Percentiles rank a stretch among this genome's conserved stretches.
Evolutionary conservation across 2,797 vertebrate species (phyloP).

Genomic region (Heteromormyrus szaboi): DNA sequence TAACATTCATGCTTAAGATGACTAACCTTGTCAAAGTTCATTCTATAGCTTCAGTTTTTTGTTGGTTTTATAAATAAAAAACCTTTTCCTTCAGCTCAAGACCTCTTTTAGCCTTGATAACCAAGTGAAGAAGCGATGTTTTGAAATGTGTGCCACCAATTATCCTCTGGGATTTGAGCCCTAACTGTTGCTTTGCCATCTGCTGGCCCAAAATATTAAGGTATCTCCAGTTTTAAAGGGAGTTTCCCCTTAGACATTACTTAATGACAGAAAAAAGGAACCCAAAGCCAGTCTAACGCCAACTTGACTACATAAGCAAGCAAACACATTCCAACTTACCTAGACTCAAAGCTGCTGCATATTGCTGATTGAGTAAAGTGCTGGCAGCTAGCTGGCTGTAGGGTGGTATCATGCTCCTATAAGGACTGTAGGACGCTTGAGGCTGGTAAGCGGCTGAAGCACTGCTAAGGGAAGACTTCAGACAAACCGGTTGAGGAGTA

Average conservation of each 20-base stretch:
- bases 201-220: neutral
- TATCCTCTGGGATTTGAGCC: neutral
- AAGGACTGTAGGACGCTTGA: constrained; percentile 76
- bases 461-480: constrained; percentile 73
- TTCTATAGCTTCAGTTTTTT: neutral
- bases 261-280: neutral
- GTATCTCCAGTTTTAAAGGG: neutral
- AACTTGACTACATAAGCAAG: neutral
- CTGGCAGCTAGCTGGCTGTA: constrained; percentile 83
- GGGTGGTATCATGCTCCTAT: constrained; percentile 71
- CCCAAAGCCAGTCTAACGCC: neutral
- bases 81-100: neutral
- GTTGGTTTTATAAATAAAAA: neutral
- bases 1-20: neutral
- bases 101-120: neutral
- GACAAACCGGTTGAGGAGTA: neutral
- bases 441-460: constrained; percentile 69
- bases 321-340: constrained; percentile 60
- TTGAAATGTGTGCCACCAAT: neutral
- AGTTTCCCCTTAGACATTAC: neutral
- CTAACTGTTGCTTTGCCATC: neutral
- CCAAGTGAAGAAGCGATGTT: neutral
- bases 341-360: constrained; percentile 80
- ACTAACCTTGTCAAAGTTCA: neutral
- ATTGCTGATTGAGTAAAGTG: constrained; percentile 84